These are phyloP conservation scores for Onychomys torridus DNA, from an alignment of 2,797 vertebrate genomes.

Conservation along the genomic window DNA sequence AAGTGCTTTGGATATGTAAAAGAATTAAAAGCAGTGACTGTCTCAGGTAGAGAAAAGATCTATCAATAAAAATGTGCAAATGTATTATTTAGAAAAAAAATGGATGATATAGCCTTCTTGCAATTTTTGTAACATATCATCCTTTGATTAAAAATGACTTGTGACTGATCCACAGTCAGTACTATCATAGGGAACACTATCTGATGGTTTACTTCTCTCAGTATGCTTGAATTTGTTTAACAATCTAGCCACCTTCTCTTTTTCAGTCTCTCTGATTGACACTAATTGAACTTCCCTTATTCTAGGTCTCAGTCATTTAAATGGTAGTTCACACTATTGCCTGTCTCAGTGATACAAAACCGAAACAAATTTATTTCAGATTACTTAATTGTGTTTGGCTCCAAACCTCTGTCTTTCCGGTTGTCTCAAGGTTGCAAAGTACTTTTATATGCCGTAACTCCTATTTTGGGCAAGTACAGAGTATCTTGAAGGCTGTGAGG, in stretches of 20 bases:
- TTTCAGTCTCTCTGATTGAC: background rate
- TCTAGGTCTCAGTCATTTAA: background rate
- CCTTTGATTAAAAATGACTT: background rate
- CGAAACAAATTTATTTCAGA: constrained; percentile 26
- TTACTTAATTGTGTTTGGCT: background rate
- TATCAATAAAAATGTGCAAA: background rate
- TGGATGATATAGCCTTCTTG: background rate
- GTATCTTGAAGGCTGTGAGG: background rate
- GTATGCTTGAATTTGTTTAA: background rate
- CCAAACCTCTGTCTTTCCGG: background rate
- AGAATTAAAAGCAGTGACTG: background rate
- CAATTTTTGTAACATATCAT: background rate
- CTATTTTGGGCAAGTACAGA: background rate
- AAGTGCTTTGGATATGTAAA: background rate
- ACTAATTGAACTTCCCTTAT: background rate
- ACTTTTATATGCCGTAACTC: background rate
- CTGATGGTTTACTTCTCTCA: background rate
- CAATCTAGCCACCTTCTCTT: background rate
- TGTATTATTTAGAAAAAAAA: background rate
- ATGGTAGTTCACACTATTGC: background rate
- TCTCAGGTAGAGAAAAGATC: background rate
- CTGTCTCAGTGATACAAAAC: background rate
- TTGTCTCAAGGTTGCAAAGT: background rate
- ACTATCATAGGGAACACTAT: background rate
- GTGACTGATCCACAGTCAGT: background rate